These are phyloP conservation scores for Andinoacara biseriatus DNA, from an alignment of 2,113 vertebrate species.

Conservation along the genomic window DNA sequence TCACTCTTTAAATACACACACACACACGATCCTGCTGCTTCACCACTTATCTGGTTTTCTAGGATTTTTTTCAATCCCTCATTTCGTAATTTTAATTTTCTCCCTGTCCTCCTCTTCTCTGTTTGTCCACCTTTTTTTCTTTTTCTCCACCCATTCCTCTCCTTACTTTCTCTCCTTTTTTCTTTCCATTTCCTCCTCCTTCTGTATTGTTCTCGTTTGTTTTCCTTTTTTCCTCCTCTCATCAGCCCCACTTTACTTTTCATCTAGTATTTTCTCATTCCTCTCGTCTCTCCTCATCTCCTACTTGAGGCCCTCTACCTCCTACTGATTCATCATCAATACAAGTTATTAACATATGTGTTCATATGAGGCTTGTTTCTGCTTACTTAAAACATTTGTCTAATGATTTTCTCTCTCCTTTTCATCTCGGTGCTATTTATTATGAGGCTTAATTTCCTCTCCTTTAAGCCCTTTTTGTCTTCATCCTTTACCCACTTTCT, in stretches of 20 bases:
- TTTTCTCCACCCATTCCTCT: not conserved
- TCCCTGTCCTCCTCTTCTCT: not conserved
- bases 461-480: not conserved
- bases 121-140: not conserved
- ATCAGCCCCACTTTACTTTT: not conserved
- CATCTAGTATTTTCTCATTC: not conserved
- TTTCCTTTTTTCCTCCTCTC: not conserved
- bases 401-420: conserved; percentile 4
- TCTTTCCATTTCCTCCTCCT: not conserved
- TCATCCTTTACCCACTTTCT: not conserved
- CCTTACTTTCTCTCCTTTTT: not conserved
- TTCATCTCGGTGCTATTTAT: not conserved
- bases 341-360: not conserved
- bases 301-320: conserved; percentile 3
- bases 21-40: not conserved
- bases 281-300: not conserved
- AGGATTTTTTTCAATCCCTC: not conserved
- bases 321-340: conserved; percentile 38
- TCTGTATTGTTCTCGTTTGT: not conserved
- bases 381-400: not conserved
- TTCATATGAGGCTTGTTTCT: conserved; percentile 4
- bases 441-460: not conserved
- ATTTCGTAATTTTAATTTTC: not conserved
- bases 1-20: conserved; percentile 9
- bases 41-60: not conserved